These are phyloP conservation scores for Pammene fasciana DNA, from an alignment of 2,888 invertebrate species.

Conservation along the genomic window DNA sequence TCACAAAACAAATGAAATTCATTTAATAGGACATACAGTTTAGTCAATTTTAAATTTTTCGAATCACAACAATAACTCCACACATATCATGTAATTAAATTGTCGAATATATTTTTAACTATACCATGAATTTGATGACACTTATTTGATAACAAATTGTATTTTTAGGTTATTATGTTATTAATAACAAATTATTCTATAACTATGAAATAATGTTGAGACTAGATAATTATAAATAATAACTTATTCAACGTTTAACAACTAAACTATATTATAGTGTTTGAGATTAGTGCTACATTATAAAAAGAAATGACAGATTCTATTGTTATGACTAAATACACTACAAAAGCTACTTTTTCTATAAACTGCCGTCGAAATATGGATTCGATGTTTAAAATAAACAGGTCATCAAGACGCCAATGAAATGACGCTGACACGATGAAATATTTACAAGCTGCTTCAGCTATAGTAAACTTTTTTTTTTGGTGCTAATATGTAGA, in stretches of 20 bases:
- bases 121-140: conserved; percentile 49
- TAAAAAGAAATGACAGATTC: conserved; percentile 28
- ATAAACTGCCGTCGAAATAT: conserved; percentile 46
- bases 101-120: conserved; percentile 49
- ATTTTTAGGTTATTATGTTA: conserved; percentile 50
- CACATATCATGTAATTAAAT: conserved; percentile 54
- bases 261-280: conserved; percentile 37
- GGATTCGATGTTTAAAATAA: conserved; percentile 60
- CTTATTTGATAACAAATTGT: conserved; percentile 32
- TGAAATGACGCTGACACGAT: conserved; percentile 52
- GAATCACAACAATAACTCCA: conserved; percentile 55
- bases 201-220: conserved; percentile 70
- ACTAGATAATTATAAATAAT: conserved; percentile 67
- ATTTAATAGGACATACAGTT: conserved; percentile 5
- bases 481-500: too few relatives aligned
- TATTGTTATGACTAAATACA: conserved; percentile 29
- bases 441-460: conserved; percentile 76
- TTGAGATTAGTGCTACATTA: conserved; percentile 36
- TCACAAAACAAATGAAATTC: conserved; percentile 12
- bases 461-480: conserved; percentile 46
- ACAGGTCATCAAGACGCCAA: conserved; percentile 38
- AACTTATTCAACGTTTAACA: conserved; percentile 57
- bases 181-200: conserved; percentile 62
- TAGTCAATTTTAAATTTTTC: conserved; percentile 45
- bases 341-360: conserved; percentile 35